phyloP scores from a whole-genome alignment of 1,140 invertebrate genomes.

The Leptinotarsa defecta region DNA sequence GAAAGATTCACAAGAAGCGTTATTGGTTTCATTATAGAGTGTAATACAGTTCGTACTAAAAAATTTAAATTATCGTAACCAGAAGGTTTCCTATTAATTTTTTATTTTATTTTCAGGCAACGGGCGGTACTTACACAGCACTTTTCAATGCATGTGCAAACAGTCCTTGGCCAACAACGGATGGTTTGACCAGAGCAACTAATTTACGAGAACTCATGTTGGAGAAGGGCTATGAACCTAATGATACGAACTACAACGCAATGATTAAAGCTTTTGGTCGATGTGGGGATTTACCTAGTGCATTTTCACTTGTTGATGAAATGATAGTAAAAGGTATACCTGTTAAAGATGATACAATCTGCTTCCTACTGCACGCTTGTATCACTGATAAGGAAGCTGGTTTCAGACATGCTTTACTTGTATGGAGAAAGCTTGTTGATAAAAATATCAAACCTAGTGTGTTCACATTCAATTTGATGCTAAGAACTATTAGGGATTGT shows the following conservation, averaged over 20 bases:
- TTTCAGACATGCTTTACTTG: conserved; percentile 75
- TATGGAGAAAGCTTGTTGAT: conserved; percentile 82
- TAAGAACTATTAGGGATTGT: conserved; percentile 79
- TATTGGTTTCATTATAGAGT: too few species aligned
- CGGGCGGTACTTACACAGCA: conserved; percentile 75
- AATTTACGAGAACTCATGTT: conserved; percentile 70
- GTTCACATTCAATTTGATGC: conserved; percentile 79
- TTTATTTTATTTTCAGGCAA: conserved; percentile 39
- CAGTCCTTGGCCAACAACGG: conserved; percentile 65
- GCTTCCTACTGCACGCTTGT: conserved; percentile 82
- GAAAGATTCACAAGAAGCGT: too few species aligned
- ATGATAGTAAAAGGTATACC: conserved; percentile 70
- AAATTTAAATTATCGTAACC: too few species aligned
- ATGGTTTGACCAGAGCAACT: conserved; percentile 69
- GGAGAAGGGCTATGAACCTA: conserved; percentile 70
- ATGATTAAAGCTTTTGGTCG: conserved; percentile 90
- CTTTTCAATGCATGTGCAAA: conserved; percentile 89
- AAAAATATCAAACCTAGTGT: conserved; percentile 69
- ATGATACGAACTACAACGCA: conserved; percentile 80
- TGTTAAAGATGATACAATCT: conserved; percentile 72
- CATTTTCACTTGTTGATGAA: conserved; percentile 83
- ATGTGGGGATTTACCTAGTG: conserved; percentile 74
- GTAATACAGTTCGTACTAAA: too few species aligned
- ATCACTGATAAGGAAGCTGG: conserved; percentile 77
- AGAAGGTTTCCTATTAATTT: too few species aligned